Conservation (phyloP, 2,888 invertebrate species). For the Andrena trimmerana region DNA sequence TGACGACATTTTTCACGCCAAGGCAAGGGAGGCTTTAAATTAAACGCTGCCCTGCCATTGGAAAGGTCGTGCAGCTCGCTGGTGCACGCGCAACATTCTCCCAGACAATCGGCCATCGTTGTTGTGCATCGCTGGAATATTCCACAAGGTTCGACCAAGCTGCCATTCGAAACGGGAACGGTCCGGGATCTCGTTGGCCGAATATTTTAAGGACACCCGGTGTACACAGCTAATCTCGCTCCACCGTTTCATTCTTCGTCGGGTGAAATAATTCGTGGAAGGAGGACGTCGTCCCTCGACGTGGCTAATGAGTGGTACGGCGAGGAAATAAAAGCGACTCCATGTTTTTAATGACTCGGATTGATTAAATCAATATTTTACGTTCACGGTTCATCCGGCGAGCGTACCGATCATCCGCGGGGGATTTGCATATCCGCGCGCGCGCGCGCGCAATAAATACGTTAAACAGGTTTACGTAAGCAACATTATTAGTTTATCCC, state of each 20-base stretch:
- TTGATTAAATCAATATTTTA: constrained; percentile 61
- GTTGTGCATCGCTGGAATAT: not conserved
- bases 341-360: constrained; percentile 33
- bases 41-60: constrained; percentile 24
- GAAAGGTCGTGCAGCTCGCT: not conserved
- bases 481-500: constrained; percentile 61
- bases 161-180: not conserved
- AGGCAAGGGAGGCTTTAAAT: constrained; percentile 45
- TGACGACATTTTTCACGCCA: constrained; percentile 64
- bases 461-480: constrained; percentile 55
- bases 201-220: not conserved
- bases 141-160: not conserved
- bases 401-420: constrained; percentile 18
- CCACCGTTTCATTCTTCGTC: constrained; percentile 6
- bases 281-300: not conserved
- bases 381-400: constrained; percentile 30
- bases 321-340: constrained; percentile 34
- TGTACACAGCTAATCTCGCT: constrained; percentile 9
- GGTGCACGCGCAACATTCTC: not conserved
- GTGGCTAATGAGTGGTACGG: constrained; percentile 26
- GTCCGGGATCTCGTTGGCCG: not conserved
- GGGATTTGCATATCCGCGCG: constrained; percentile 51
- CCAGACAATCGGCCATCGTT: not conserved
- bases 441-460: constrained; percentile 49
- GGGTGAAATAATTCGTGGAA: constrained; percentile 9